Conservation (phyloP, 2,888 invertebrate genomes). For the Leptinotarsa juncta region DNA sequence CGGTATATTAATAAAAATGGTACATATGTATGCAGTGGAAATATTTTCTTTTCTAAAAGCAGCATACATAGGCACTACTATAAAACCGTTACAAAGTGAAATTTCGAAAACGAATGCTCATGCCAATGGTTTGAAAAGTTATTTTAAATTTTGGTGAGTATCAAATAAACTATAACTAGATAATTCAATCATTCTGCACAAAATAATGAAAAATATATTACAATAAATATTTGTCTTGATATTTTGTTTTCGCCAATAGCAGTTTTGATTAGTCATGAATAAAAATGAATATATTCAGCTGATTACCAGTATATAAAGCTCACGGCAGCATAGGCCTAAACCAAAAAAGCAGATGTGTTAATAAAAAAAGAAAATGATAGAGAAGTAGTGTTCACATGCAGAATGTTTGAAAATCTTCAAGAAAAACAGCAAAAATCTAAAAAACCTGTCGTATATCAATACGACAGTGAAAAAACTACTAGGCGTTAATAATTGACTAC, state of each 20-base stretch:
- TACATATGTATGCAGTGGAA: conserved; percentile 58
- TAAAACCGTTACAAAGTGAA: conserved; percentile 47
- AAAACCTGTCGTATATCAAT: conserved; percentile 32
- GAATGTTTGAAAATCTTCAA: conserved; percentile 66
- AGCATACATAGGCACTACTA: conserved; percentile 62
- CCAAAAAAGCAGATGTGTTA: conserved; percentile 58
- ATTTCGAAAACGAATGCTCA: conserved; percentile 56
- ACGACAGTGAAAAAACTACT: conserved; percentile 47
- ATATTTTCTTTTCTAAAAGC: conserved; percentile 43
- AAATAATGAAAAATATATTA: conserved; percentile 31
- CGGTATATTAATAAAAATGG: conserved; percentile 43
- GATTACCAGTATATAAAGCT: conserved; percentile 53
- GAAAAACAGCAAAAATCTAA: conserved; percentile 46
- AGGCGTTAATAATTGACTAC: conserved; percentile 40
- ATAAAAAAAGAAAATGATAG: conserved; percentile 56
- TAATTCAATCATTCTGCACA: conserved; percentile 64
- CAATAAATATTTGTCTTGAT: conserved; percentile 22
- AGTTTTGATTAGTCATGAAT: conserved; percentile 39
- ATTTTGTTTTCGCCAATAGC: conserved; percentile 41
- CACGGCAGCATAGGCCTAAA: conserved; percentile 60
- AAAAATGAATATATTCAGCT: conserved; percentile 21
- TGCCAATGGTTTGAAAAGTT: conserved; percentile 52
- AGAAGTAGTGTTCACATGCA: conserved; percentile 61
- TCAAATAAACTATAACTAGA: conserved; percentile 46
- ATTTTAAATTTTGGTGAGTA: conserved; percentile 44